Conservation (phyloP, 2,113 vertebrate species). For the Deroptyus accipitrinus region DNA sequence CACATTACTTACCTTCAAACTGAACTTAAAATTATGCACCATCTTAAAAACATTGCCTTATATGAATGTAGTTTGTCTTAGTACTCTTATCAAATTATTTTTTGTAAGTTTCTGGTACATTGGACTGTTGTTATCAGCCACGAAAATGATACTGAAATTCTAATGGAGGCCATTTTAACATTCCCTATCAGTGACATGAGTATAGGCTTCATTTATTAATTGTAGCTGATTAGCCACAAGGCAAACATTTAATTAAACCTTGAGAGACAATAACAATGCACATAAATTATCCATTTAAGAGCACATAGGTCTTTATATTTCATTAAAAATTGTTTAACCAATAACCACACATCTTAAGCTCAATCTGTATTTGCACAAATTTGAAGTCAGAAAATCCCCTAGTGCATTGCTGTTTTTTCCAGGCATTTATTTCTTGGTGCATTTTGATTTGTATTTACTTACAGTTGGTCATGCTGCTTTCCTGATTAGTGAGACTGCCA, state of each 20-base stretch:
- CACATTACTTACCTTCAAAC: not conserved
- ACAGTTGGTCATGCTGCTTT: slow-evolving; percentile 33
- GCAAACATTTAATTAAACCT: slow-evolving; percentile 84
- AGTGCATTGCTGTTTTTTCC: slow-evolving; percentile 20
- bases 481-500: slow-evolving; percentile 41
- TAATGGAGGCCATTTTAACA: slow-evolving; percentile 34
- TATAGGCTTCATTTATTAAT: slow-evolving; percentile 76
- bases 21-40: not conserved
- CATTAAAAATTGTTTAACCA: slow-evolving; percentile 75
- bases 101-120: not conserved
- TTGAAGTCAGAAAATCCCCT: slow-evolving; percentile 48
- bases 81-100: not conserved
- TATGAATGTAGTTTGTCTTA: not conserved
- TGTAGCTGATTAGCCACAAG: slow-evolving; percentile 78
- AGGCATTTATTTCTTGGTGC: slow-evolving; percentile 45
- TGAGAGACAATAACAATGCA: slow-evolving; percentile 76
- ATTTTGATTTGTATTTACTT: slow-evolving; percentile 70
- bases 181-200: slow-evolving; percentile 48
- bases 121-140: not conserved
- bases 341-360: slow-evolving; percentile 60
- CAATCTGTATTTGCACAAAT: slow-evolving; percentile 59
- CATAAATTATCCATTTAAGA: slow-evolving; percentile 80
- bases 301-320: slow-evolving; percentile 75
- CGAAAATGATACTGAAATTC: slow-evolving; percentile 28
- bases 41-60: not conserved